Conservation (phyloP, 1,140 invertebrate species). For the Armadillidium nasatum region DNA sequence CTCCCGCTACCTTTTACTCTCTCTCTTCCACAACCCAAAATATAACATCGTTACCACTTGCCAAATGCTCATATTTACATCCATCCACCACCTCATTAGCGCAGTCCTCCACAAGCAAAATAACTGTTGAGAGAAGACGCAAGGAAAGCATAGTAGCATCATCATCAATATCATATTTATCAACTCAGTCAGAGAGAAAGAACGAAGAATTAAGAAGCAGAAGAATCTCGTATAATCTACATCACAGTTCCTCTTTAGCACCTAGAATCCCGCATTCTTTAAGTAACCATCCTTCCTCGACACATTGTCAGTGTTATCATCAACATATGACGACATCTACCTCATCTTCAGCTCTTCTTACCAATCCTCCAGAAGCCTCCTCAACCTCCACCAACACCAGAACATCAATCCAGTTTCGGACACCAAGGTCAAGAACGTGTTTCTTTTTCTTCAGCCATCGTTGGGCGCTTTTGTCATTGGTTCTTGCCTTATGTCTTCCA, state of each 20-base stretch:
- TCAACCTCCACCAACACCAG: neutral
- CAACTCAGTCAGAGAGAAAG: neutral
- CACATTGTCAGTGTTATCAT: neutral
- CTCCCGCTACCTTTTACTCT: no score
- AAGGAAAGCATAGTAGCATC: neutral
- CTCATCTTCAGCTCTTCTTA: neutral
- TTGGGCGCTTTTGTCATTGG: neutral
- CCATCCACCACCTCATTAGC: neutral
- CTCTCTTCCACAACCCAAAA: neutral
- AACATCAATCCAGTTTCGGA: neutral
- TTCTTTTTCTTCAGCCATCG: constrained; percentile 2
- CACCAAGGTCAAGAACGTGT: constrained; percentile 6
- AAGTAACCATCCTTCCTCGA: neutral
- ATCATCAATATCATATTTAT: neutral
- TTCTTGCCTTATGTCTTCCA: constrained; percentile 12
- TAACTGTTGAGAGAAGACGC: neutral
- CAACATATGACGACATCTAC: neutral
- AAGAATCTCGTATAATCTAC: neutral
- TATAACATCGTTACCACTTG: neutral
- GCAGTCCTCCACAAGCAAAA: neutral
- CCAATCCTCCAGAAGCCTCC: neutral
- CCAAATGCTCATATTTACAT: neutral
- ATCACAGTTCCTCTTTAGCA: neutral
- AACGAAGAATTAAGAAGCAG: neutral
- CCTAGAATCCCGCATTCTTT: neutral